Evolutionary conservation across 2,113 vertebrate species (phyloP).

Genomic region (Neogale vison): DNA sequence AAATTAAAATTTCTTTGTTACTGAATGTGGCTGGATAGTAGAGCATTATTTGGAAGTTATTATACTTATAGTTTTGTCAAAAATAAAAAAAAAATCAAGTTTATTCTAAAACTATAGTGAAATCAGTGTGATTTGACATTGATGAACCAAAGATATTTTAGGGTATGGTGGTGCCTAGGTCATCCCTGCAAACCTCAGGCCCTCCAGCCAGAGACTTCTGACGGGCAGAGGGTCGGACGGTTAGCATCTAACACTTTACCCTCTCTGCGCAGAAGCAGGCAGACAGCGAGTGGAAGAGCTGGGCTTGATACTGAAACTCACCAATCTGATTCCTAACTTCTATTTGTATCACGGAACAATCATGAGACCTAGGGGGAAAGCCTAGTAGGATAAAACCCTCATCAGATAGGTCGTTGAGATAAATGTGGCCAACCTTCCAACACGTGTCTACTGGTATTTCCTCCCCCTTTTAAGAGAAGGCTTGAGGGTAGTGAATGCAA

Average conservation of each 20-base stretch:
- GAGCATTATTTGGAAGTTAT: neutral
- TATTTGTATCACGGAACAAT: neutral
- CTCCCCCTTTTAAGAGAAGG: neutral
- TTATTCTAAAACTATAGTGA: neutral
- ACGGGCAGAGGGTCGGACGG: neutral
- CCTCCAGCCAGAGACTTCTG: neutral
- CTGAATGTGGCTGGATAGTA: neutral
- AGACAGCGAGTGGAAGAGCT: neutral
- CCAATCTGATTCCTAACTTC: neutral
- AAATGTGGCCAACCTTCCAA: neutral
- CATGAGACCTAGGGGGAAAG: neutral
- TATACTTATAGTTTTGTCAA: neutral
- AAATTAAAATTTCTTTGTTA: neutral
- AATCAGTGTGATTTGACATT: neutral
- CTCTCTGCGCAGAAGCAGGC: neutral
- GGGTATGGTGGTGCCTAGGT: neutral
- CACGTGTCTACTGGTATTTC: neutral
- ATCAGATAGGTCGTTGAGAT: neutral
- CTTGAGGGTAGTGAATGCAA: neutral
- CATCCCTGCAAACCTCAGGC: neutral
- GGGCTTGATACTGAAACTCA: neutral
- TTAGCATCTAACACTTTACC: neutral
- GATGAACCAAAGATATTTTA: neutral
- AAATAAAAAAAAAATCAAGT: conserved; percentile 38
- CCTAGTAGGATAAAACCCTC: neutral